Percentiles rank a stretch among this genome's conserved stretches.
Evolutionary conservation across 2,888 invertebrate species (phyloP).

Genomic region (Acanthacorydalis orientalis): DNA sequence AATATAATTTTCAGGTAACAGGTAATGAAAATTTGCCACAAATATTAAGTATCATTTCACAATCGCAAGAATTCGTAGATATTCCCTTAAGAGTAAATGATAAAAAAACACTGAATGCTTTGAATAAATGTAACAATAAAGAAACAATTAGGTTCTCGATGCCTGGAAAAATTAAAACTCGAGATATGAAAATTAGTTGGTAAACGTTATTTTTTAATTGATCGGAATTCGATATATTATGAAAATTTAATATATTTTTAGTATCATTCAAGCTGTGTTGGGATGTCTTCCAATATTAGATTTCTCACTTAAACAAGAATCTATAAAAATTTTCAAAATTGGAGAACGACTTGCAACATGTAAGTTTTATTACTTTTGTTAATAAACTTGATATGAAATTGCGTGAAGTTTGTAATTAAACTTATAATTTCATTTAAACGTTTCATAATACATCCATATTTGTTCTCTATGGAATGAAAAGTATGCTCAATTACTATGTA

Average conservation of each 20-base stretch:
- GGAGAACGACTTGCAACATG: conserved; percentile 54
- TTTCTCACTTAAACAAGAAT: conserved; percentile 51
- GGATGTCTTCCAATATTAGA: conserved; percentile 52
- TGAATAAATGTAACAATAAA: conserved; percentile 43
- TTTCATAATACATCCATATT: no score
- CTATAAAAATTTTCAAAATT: conserved; percentile 45
- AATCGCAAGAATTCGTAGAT: conserved; percentile 50
- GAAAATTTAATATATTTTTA: conserved; percentile 20
- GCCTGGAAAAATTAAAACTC: conserved; percentile 49
- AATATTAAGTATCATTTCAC: conserved; percentile 35
- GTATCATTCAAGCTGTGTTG: conserved; percentile 57
- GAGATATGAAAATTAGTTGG: conserved; percentile 64
- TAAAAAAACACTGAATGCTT: conserved; percentile 45
- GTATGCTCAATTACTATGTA: no score
- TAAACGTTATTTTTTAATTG: no score
- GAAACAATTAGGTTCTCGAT: conserved; percentile 49
- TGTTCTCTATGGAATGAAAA: not conserved
- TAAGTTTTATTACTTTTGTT: conserved; percentile 28
- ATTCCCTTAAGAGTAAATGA: conserved; percentile 52
- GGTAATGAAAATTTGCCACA: conserved; percentile 39
- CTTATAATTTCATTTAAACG: no score
- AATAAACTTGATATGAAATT: no score
- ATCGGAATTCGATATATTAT: no score
- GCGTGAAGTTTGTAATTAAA: no score
- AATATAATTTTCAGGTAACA: conserved; percentile 28